phyloP scores from a whole-genome alignment of 2,888 invertebrate species.

The Acronicta alni region DNA sequence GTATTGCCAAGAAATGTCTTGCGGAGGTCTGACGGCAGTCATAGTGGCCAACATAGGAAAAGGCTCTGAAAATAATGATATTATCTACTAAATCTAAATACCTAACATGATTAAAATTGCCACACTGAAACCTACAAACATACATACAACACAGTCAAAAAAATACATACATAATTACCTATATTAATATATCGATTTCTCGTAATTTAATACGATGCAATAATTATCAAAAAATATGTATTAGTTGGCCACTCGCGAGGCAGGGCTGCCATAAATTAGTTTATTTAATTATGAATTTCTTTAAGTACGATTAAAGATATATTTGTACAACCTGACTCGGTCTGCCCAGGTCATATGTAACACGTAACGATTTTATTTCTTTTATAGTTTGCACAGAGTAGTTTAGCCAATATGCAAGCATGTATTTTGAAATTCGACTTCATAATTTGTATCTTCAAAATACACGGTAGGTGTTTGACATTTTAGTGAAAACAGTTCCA shows the following conservation, averaged over 20 bases:
- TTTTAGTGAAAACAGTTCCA: too few relatives aligned
- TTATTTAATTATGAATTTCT: constrained; percentile 88
- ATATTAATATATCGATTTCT: constrained; percentile 57
- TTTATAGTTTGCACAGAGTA: constrained; percentile 78
- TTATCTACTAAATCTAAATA: background rate
- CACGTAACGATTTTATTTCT: constrained; percentile 85
- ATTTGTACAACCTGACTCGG: constrained; percentile 82
- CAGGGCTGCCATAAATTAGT: constrained; percentile 81
- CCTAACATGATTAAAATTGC: too few relatives aligned
- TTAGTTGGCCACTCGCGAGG: constrained; percentile 61
- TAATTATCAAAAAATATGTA: constrained; percentile 81
- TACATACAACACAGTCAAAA: constrained; percentile 35
- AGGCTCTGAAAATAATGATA: too few relatives aligned
- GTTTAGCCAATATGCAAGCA: constrained; percentile 4
- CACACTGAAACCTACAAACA: constrained; percentile 1
- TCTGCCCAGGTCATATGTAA: constrained; percentile 84
- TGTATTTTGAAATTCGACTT: background rate
- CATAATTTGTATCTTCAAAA: too few relatives aligned
- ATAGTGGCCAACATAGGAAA: too few relatives aligned
- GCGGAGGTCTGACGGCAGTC: too few relatives aligned
- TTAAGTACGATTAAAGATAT: constrained; percentile 83
- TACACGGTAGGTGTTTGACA: too few relatives aligned
- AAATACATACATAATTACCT: constrained; percentile 36
- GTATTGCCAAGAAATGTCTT: too few relatives aligned
- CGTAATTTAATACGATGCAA: constrained; percentile 75